Conservation (phyloP, 2,797 vertebrate genomes). For the Odontamblyopus lacepedii region DNA sequence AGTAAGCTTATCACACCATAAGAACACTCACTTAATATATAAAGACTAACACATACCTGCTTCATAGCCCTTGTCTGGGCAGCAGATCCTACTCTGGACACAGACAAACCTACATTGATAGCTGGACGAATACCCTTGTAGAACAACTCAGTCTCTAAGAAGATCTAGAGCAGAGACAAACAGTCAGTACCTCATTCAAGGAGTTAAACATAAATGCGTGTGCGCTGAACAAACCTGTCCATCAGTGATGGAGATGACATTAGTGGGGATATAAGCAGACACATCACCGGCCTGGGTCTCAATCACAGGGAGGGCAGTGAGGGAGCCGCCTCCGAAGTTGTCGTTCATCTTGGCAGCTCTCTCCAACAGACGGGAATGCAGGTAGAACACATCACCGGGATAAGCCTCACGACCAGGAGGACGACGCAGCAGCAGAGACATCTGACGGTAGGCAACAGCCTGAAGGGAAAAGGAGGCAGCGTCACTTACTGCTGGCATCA, state of each 20-base stretch:
- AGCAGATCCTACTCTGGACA: constrained; percentile 97
- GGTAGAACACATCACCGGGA: constrained; percentile 97
- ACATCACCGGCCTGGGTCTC: constrained; percentile 98
- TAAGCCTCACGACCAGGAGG: constrained; percentile 97
- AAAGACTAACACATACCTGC: constrained; percentile 78
- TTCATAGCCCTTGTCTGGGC: constrained; percentile 99
- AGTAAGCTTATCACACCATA: neutral
- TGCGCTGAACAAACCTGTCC: constrained; percentile 83
- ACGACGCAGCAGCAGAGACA: constrained; percentile 96
- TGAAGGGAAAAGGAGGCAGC: constrained; percentile 41
- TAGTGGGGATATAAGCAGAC: constrained; percentile 99
- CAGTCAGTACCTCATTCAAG: neutral
- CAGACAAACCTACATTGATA: constrained; percentile 97
- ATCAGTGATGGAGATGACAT: constrained; percentile 98
- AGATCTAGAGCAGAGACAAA: constrained; percentile 80
- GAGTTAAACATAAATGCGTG: neutral
- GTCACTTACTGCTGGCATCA: neutral
- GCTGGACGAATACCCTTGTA: constrained; percentile 99
- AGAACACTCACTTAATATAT: neutral
- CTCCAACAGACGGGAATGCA: constrained; percentile 97
- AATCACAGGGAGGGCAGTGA: constrained; percentile 95
- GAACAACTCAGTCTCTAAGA: constrained; percentile 98
- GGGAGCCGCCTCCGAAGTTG: constrained; percentile 93
- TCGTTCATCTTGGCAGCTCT: constrained; percentile 99
- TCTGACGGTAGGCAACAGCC: constrained; percentile 98